Conservation (phyloP, 2,113 vertebrate genomes). For the Semnornis frantzii region DNA sequence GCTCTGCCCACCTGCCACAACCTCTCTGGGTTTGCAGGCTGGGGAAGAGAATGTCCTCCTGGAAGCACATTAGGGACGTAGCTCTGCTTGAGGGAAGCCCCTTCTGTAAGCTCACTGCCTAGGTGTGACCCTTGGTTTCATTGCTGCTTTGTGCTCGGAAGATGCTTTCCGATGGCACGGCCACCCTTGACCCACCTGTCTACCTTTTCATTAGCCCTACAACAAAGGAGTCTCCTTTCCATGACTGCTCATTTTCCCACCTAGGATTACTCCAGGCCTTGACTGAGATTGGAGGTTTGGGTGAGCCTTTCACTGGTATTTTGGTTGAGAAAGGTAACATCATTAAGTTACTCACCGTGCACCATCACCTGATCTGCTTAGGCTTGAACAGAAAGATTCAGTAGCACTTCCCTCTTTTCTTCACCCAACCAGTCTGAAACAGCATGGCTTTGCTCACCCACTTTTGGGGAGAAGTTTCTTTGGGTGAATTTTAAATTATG, state of each 20-base stretch:
- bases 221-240: neutral
- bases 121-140: neutral
- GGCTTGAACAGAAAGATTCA: neutral
- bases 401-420: fast-evolving
- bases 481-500: neutral
- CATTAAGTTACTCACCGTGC: neutral
- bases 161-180: neutral
- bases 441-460: neutral
- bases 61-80: no score
- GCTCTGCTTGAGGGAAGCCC: neutral
- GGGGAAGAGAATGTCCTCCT: neutral
- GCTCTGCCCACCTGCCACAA: neutral
- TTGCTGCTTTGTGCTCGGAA: neutral
- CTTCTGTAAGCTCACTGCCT: neutral
- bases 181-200: neutral
- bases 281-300: neutral
- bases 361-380: neutral
- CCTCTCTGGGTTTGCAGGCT: neutral
- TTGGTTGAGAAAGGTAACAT: neutral
- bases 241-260: neutral
- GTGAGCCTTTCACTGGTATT: neutral
- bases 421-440: neutral
- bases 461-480: neutral
- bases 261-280: neutral
- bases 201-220: neutral